Conservation (phyloP, 2,113 vertebrate genomes). For the Phalacrocorax aristotelis region DNA sequence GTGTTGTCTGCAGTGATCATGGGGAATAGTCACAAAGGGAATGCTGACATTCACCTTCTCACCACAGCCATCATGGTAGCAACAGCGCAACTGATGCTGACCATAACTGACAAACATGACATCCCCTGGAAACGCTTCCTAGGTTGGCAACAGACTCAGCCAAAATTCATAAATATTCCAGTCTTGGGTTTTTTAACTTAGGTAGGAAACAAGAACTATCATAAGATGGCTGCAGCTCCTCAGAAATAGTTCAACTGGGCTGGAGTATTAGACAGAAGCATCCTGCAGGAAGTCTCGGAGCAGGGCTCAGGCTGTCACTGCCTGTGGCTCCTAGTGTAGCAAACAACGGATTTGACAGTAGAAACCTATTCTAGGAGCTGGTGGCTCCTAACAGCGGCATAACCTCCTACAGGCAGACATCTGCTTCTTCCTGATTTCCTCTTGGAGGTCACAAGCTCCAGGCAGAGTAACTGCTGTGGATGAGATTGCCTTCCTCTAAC, state of each 20-base stretch:
- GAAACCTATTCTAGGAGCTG: neutral
- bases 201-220: neutral
- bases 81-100: neutral
- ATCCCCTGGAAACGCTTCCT: neutral
- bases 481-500: neutral
- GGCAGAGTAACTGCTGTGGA: neutral
- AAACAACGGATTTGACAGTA: neutral
- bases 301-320: neutral
- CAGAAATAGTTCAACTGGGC: neutral
- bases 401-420: neutral
- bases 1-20: neutral
- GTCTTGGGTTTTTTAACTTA: neutral
- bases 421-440: neutral
- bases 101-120: neutral
- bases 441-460: neutral
- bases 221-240: neutral
- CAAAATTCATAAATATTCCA: neutral
- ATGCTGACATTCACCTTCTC: neutral
- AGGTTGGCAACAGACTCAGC: neutral
- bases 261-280: neutral
- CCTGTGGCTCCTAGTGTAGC: neutral
- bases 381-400: neutral
- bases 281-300: neutral
- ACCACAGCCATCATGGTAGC: neutral
- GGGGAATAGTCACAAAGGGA: neutral